Conservation (phyloP, 37 sponge, comb jelly and placozoan genomes). For the Chondrosia reniformis region DNA sequence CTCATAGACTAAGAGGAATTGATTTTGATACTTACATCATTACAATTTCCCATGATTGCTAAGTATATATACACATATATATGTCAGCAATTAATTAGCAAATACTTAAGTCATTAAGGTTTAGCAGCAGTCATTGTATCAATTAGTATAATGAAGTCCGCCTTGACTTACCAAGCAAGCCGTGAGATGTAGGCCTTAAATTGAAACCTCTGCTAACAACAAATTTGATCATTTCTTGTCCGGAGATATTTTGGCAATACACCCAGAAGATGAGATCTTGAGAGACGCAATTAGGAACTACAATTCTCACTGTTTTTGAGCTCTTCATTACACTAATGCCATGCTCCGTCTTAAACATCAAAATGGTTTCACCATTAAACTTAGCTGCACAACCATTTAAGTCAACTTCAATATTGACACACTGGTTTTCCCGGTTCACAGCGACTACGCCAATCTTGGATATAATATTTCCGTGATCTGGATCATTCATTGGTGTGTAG, state of each 20-base stretch:
- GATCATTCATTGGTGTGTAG: slow-evolving; percentile 14
- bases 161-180: slow-evolving; percentile 72
- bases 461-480: slow-evolving; percentile 14
- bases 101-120: too few species aligned
- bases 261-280: slow-evolving; percentile 59
- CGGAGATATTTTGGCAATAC: slow-evolving; percentile 36
- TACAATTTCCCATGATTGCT: too few species aligned
- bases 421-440: neutral
- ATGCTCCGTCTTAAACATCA: neutral
- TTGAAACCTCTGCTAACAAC: slow-evolving; percentile 49
- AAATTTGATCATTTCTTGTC: slow-evolving; percentile 50
- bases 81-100: too few species aligned
- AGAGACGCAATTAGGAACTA: slow-evolving; percentile 67
- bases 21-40: too few species aligned
- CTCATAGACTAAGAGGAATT: too few species aligned
- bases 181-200: slow-evolving; percentile 64
- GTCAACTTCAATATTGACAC: neutral
- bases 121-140: too few species aligned
- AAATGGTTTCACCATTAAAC: neutral
- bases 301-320: slow-evolving; percentile 32
- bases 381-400: neutral
- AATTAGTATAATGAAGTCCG: too few species aligned
- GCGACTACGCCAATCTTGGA: slow-evolving; percentile 10
- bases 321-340: slow-evolving; percentile 12
- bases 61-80: too few species aligned